These are phyloP conservation scores for Hyperopisus bebe DNA, from an alignment of 2,113 vertebrate species.

Conservation along the genomic window DNA sequence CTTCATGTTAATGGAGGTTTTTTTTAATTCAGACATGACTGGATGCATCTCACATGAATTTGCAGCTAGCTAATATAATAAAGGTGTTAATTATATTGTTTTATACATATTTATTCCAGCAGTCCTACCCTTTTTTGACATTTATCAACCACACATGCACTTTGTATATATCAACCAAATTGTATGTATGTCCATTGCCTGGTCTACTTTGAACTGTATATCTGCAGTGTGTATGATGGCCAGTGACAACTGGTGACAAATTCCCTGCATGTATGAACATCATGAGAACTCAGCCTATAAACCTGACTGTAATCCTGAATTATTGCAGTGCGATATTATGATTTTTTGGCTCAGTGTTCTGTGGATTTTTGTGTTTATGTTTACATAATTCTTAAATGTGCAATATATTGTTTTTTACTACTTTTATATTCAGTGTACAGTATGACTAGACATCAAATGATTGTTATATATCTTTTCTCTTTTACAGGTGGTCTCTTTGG, in stretches of 20 bases:
- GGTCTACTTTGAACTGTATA: background rate
- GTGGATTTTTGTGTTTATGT: background rate
- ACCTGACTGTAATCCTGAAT: background rate
- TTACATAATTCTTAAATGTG: background rate
- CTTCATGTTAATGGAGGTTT: background rate
- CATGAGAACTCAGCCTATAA: background rate
- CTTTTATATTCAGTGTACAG: background rate
- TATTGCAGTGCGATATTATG: background rate
- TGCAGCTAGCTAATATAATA: background rate
- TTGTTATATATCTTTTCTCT: slow-evolving; percentile 19
- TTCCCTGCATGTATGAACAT: background rate
- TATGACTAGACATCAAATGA: background rate
- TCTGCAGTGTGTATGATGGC: background rate
- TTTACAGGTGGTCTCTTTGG: slow-evolving; percentile 92
- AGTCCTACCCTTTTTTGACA: background rate
- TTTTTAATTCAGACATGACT: background rate
- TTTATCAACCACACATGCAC: background rate
- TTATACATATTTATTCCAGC: background rate
- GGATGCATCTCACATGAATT: background rate
- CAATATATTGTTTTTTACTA: background rate
- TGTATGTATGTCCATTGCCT: background rate
- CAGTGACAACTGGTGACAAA: background rate
- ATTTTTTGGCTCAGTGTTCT: background rate
- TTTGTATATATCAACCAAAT: background rate
- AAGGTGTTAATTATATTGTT: background rate